Conservation (phyloP, 2,888 invertebrate species). For the Cosmia pyralina region DNA sequence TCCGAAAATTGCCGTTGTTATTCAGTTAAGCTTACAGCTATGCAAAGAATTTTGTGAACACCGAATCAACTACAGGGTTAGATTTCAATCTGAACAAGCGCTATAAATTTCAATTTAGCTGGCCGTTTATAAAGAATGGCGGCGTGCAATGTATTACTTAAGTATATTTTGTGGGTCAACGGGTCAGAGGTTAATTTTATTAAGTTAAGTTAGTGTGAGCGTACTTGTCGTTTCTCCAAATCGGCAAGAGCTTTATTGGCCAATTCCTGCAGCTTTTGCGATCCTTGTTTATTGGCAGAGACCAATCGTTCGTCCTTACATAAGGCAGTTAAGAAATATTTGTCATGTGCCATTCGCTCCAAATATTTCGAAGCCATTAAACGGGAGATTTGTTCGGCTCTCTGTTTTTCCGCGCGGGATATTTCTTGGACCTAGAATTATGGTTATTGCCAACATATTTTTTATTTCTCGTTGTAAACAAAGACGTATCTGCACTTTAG, state of each 20-base stretch:
- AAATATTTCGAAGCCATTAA: constrained; percentile 88
- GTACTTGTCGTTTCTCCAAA: constrained; percentile 84
- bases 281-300: constrained; percentile 85
- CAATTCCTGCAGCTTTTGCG: constrained; percentile 79
- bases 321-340: constrained; percentile 83
- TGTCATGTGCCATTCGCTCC: constrained; percentile 88
- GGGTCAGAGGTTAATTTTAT: constrained; percentile 44
- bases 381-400: constrained; percentile 80
- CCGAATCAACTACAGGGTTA: constrained; percentile 29
- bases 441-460: constrained; percentile 66
- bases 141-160: constrained; percentile 34
- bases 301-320: constrained; percentile 83
- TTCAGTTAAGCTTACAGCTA: constrained; percentile 35
- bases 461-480: constrained; percentile 61
- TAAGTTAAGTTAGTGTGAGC: constrained; percentile 31
- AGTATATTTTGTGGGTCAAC: constrained; percentile 46
- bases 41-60: constrained; percentile 33
- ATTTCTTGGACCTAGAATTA: constrained; percentile 82
- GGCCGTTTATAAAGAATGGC: constrained; percentile 32
- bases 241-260: constrained; percentile 82
- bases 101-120: constrained; percentile 64
- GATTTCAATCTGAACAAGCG: constrained; percentile 58
- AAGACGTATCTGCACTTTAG: constrained; percentile 55
- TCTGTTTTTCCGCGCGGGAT: constrained; percentile 83
- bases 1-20: constrained; percentile 25